A percentile compares a stretch with the other conserved stretches of the same genome.
Evolutionary conservation across 2,888 invertebrate genomes (phyloP).

Genomic region (Tinea pellionella): DNA sequence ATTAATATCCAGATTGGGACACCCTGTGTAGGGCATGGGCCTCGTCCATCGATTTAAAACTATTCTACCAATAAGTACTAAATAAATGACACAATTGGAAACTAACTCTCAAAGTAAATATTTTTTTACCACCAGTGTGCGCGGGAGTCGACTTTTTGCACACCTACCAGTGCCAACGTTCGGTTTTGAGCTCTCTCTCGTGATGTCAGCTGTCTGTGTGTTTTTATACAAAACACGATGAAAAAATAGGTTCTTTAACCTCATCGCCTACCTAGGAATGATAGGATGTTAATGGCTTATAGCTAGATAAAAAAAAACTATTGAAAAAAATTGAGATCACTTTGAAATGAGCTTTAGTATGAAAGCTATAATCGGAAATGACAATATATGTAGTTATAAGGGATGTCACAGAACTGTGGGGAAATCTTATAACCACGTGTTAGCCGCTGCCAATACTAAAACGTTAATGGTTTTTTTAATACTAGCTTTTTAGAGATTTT

Average conservation of each 20-base stretch:
- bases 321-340: conserved; percentile 31
- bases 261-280: conserved; percentile 30
- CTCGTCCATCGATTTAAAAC: too few relatives aligned
- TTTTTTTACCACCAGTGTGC: conserved; percentile 8
- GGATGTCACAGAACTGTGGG: too few relatives aligned
- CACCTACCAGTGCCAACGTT: conserved; percentile 24
- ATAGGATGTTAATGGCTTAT: conserved; percentile 46
- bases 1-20: too few relatives aligned
- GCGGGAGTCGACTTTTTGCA: conserved; percentile 18
- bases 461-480: too few relatives aligned
- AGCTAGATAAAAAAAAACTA: conserved; percentile 23
- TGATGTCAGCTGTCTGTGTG: conserved; percentile 31
- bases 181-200: conserved; percentile 34
- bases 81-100: not conserved
- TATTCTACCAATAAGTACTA: too few relatives aligned
- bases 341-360: conserved; percentile 25
- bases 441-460: too few relatives aligned
- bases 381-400: not conserved
- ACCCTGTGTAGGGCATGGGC: too few relatives aligned
- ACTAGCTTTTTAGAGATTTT: too few relatives aligned
- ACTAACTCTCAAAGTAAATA: not conserved
- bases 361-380: not conserved
- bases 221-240: conserved; percentile 20
- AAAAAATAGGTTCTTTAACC: conserved; percentile 28
- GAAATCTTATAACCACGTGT: too few relatives aligned